Evolutionary conservation across 2,888 invertebrate species (phyloP).

Genomic region (Cecidostiba fungosa): DNA sequence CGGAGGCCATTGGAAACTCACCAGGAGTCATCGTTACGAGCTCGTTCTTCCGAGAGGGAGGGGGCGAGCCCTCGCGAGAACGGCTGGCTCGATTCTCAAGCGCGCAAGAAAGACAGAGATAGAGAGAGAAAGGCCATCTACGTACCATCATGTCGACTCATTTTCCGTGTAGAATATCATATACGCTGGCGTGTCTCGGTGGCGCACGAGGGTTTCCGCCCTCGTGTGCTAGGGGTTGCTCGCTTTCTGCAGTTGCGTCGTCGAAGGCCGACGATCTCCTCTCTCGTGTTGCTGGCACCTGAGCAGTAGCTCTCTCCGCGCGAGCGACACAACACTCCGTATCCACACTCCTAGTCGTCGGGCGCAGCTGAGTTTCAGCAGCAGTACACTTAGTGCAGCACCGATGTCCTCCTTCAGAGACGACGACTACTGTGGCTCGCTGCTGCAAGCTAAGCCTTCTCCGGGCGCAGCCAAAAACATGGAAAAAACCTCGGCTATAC

Average conservation of each 20-base stretch:
- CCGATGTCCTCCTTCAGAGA: not conserved
- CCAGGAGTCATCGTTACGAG: not conserved
- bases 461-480: conserved; percentile 53
- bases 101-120: conserved; percentile 24
- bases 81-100: not conserved
- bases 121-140: conserved; percentile 80
- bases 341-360: conserved; percentile 42
- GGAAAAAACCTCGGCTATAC: conserved; percentile 45
- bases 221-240: not conserved
- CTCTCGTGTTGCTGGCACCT: not conserved
- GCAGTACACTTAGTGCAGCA: not conserved
- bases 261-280: not conserved
- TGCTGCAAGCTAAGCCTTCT: not conserved
- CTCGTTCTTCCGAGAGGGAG: not conserved
- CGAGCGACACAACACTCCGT: conserved; percentile 13
- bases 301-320: not conserved
- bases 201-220: conserved; percentile 17
- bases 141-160: conserved; percentile 98
- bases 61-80: not conserved
- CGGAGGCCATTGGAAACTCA: not conserved
- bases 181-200: conserved; percentile 70
- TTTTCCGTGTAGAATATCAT: conserved; percentile 83
- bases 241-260: not conserved
- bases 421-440: not conserved
- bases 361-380: conserved; percentile 32